Percentiles rank a stretch among this genome's conserved stretches.
Conservation (phyloP, 2,113 vertebrate genomes). For the Dicerorhinus sumatrensis region DNA sequence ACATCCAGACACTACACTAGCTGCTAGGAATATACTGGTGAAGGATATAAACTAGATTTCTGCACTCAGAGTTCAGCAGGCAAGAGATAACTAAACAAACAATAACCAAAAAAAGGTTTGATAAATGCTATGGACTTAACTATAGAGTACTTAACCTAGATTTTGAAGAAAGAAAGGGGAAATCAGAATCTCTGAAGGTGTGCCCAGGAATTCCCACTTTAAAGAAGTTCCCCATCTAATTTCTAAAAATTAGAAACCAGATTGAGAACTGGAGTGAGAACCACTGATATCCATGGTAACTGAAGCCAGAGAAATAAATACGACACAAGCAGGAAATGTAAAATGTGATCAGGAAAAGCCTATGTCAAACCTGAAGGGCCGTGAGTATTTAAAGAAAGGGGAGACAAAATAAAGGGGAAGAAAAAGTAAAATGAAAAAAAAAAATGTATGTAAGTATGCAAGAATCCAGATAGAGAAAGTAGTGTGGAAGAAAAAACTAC, state of each 20-base stretch:
- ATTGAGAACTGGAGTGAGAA: neutral
- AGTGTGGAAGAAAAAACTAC: neutral
- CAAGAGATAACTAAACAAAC: neutral
- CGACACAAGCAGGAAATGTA: neutral
- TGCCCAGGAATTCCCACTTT: neutral
- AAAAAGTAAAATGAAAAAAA: neutral
- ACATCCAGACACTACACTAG: neutral
- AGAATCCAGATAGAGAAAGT: neutral
- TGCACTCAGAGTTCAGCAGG: neutral
- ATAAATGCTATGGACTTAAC: neutral
- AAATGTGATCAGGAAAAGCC: neutral
- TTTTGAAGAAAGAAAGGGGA: neutral
- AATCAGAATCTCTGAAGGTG: neutral
- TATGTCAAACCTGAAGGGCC: neutral
- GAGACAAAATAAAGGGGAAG: neutral
- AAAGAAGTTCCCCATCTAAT: neutral
- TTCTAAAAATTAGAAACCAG: neutral
- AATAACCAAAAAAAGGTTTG: neutral
- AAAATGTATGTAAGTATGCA: neutral
- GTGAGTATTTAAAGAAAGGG: neutral
- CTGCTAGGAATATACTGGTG: neutral
- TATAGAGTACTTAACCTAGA: neutral
- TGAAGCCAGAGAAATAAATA: neutral
- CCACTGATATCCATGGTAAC: neutral
- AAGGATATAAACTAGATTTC: neutral